Conservation (phyloP, 2,797 vertebrate genomes). For the Neopelma chrysocephalum region DNA sequence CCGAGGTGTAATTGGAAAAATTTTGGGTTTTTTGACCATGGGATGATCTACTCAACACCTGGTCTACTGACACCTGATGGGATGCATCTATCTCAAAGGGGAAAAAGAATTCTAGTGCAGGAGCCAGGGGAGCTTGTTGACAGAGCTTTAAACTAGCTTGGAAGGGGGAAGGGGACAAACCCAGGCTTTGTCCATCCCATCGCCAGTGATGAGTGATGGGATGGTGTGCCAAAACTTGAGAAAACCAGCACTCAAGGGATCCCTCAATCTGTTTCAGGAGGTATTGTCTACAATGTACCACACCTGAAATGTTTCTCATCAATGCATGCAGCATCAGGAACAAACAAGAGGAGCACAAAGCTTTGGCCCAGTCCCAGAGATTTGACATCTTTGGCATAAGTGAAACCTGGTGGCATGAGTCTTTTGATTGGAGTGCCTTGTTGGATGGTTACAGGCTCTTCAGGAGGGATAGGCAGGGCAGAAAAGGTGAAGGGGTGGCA, state of each 20-base stretch:
- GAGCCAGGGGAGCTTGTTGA: background rate
- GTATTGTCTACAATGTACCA: background rate
- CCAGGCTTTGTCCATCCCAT: background rate
- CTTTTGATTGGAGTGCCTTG: background rate
- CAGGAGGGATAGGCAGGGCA: background rate
- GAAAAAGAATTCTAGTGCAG: background rate
- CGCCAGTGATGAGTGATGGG: background rate
- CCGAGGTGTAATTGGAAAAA: background rate
- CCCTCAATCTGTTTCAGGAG: background rate
- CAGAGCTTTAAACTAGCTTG: background rate
- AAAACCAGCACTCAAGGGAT: background rate
- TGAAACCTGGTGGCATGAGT: background rate
- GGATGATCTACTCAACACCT: background rate
- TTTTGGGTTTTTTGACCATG: background rate
- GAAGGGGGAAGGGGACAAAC: background rate
- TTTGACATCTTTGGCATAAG: background rate
- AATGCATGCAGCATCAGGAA: background rate
- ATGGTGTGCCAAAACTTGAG: background rate
- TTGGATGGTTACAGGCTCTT: background rate
- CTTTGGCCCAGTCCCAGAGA: background rate
- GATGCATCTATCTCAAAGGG: background rate
- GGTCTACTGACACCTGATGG: background rate
- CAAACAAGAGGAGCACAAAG: background rate
- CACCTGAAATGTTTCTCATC: background rate
- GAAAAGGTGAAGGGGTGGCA: background rate